phyloP scores from a whole-genome alignment of 1,140 invertebrate genomes.

The Halesus radiatus region DNA sequence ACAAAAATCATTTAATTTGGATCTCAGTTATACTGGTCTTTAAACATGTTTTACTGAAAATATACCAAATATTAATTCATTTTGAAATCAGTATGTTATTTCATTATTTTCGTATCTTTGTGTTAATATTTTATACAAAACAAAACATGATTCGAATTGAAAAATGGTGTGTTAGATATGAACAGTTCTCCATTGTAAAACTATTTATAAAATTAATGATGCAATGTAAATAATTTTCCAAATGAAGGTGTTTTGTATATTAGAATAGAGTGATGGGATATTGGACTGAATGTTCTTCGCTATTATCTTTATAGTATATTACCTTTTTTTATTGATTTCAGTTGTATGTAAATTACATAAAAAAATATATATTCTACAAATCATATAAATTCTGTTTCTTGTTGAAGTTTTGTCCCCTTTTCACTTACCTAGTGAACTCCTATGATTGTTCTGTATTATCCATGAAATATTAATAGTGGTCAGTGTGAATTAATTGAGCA shows the following conservation, averaged over 20 bases:
- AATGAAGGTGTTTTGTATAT: conserved; percentile 19
- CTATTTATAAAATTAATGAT: neutral
- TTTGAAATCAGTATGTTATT: too few species aligned
- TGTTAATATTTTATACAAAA: too few species aligned
- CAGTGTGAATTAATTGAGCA: too few species aligned
- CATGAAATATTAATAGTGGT: too few species aligned
- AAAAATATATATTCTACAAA: conserved; percentile 23
- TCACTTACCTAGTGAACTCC: neutral
- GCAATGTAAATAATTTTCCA: conserved; percentile 4
- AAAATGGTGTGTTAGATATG: neutral
- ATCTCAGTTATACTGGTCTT: too few species aligned
- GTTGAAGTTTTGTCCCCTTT: neutral
- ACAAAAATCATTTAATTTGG: too few species aligned
- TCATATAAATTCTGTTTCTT: neutral
- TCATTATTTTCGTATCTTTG: too few species aligned
- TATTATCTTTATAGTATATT: conserved; percentile 16
- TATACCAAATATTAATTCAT: too few species aligned
- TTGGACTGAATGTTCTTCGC: conserved; percentile 18
- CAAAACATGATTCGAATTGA: too few species aligned
- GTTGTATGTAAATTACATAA: conserved; percentile 15
- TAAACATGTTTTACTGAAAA: too few species aligned
- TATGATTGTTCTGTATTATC: too few species aligned
- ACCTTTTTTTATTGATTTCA: conserved; percentile 12
- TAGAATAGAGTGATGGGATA: conserved; percentile 20
- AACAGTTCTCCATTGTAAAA: neutral